Evolutionary conservation across 1,140 invertebrate genomes (phyloP), one percentile per base, ranked within the genome.

Genomic region (Trichomalopsis sarcophagae): DNA sequence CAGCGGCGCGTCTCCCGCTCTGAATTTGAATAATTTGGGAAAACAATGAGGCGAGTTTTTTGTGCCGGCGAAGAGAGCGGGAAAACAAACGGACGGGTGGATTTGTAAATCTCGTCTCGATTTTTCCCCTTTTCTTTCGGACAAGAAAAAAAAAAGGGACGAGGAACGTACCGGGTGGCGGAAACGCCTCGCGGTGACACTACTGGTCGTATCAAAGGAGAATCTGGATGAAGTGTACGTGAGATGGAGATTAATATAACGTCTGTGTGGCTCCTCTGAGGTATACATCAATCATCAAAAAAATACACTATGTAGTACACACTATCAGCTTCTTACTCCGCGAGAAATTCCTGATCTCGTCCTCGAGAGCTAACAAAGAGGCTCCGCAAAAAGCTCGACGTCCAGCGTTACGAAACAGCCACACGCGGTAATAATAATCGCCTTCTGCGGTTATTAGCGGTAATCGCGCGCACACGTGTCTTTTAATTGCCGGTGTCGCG

Each of bases 91-190:
- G 69, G 68, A n/a, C 68, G 30, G 23, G 17, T 33, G 13, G n/a
- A 75, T 66, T 66, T n/a, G 40, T 82, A 76, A 82, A 82, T 76
- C 36, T n/a, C 81, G 30, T 44, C 33, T 68, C 55, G 33, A 68
- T 66, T 76, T 47, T 30, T 76, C 55, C 13, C 33, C 55, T 68
- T 27, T 76, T 82, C 3, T 66, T 7, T 30, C n/a, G 23, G 9
- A 13, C 5, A 33, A 71, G 14, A 33, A 71, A 71, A 30, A 33
- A 71, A 71, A 14, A 62, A 5, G 9, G 10, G 27, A 71, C 33
- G 1, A 21, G 21, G 55, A n/a, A 62, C 17, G 2, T n/a, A 21
- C 55, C 55, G 17, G 17, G 17, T n/a, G 55, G 14, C 55, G 21
- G 55, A n/a, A 62, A 21, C 3, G 21, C 40, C n/a, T n/a, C 40